Conservation (phyloP, 1,140 invertebrate species). For the Drosophila suzukii region DNA sequence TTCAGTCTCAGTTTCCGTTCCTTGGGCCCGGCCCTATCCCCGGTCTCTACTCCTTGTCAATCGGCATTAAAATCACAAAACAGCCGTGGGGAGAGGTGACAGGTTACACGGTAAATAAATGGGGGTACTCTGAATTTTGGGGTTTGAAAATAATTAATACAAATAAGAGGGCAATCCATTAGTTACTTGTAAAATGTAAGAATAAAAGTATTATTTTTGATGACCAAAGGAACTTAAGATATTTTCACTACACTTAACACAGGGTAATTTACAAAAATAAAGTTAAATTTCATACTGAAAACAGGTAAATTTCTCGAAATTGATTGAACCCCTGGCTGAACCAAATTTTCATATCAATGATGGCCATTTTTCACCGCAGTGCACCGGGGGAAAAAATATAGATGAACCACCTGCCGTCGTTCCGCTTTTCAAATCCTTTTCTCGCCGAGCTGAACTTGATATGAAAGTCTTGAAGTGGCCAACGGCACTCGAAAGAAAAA, state of each 20-base stretch:
- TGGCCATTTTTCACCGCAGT: constrained; percentile 17
- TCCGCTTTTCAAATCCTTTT: constrained; percentile 60
- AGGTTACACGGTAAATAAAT: constrained; percentile 25
- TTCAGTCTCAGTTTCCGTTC: constrained; percentile 31
- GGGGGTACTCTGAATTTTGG: not conserved
- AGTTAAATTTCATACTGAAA: too few species aligned
- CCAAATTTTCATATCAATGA: constrained; percentile 1
- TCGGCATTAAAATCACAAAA: constrained; percentile 82
- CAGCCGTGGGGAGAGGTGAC: constrained; percentile 43
- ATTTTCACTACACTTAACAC: not conserved
- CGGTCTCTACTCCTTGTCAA: constrained; percentile 55
- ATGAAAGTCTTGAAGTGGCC: constrained; percentile 70
- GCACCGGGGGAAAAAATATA: constrained; percentile 20
- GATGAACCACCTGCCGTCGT: constrained; percentile 53
- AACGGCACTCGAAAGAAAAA: constrained; percentile 72
- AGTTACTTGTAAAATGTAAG: too few species aligned
- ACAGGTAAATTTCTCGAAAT: not conserved
- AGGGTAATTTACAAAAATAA: too few species aligned
- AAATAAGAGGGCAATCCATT: too few species aligned
- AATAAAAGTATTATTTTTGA: too few species aligned
- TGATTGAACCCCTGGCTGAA: not conserved
- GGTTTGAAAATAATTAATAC: not conserved
- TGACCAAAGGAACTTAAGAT: not conserved
- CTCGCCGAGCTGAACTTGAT: constrained; percentile 55
- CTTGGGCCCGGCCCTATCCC: not conserved